Evolutionary conservation across 2,113 vertebrate genomes (phyloP), one percentile per base, ranked within the genome.

Genomic region (Eubucco bourcierii): DNA sequence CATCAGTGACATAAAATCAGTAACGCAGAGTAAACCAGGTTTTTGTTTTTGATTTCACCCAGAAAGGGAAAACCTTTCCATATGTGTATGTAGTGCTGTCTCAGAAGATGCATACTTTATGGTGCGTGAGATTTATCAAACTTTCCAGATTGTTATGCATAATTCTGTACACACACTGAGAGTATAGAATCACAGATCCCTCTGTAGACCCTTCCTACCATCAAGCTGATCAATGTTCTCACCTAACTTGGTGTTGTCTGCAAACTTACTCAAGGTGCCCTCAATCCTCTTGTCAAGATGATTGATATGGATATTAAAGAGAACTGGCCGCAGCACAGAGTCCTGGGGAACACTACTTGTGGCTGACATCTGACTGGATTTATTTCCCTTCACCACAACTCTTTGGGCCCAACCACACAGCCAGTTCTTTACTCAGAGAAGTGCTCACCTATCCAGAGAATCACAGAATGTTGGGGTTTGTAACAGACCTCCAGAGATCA

Each of bases 331-430:
- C 5, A 27, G 2, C 4, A 46, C 12, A 18, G 18, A 47, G 9
- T 16, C n/a, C 46, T 60, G 56, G 15, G 15, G 10, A 31, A 2
- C 12, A 73, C 6, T 7, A 8, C 31, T 55, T 14, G 6, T 55
- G 70, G 17, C 33, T 1, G 1, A 1, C 4, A 1, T 0, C 15
- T 71, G 34, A 0, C 21, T 73, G 41, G 16, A 39, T 73, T 34
- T 60, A 25, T 20, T 59, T 56, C 27, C 28, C 27, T 56, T 20
- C 29, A 27, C 15, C 15, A 52, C 6, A 1, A 6, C 16, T 10
- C 18, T 71, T 23, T 64, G 12, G 13, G 13, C 13, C 23, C 4
- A 1, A 12, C 11, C 13, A 16, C 14, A 1, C 2, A 47, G 4
- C 1, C 24, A 10, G 2, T 25, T 67, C 75, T 83, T 71, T 3